These are phyloP conservation scores for Apeira syringaria DNA, from an alignment of 2,888 invertebrate genomes.

Conservation along the genomic window DNA sequence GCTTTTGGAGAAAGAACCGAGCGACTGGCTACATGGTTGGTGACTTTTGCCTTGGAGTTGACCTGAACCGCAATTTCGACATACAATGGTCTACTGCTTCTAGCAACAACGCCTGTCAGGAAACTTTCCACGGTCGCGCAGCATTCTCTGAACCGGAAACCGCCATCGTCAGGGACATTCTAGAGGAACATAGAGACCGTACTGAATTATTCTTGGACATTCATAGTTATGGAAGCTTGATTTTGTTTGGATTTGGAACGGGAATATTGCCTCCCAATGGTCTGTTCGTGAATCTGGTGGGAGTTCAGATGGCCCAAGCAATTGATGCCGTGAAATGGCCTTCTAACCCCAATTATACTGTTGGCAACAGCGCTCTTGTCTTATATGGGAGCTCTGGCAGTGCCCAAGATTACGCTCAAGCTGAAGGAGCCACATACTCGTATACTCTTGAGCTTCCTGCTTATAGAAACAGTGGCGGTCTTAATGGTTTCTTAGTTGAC, in stretches of 20 bases:
- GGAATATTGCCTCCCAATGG: constrained; percentile 68
- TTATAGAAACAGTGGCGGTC: constrained; percentile 46
- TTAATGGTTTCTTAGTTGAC: constrained; percentile 80
- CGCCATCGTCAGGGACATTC: constrained; percentile 77
- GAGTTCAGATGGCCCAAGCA: constrained; percentile 56
- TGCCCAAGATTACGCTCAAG: constrained; percentile 85
- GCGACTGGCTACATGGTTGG: constrained; percentile 40
- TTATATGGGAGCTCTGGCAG: constrained; percentile 85
- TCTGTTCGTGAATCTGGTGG: constrained; percentile 56
- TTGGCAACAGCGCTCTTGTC: constrained; percentile 74
- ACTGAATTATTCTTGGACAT: constrained; percentile 87
- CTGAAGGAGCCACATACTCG: constrained; percentile 71
- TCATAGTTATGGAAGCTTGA: constrained; percentile 88
- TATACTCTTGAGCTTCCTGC: constrained; percentile 86
- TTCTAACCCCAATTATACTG: constrained; percentile 63
- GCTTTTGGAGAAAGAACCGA: constrained; percentile 87
- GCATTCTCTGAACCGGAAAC: constrained; percentile 88
- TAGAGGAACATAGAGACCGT: constrained; percentile 67
- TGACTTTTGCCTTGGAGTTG: constrained; percentile 84
- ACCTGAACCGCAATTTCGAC: constrained; percentile 90
- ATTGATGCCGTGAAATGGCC: constrained; percentile 64
- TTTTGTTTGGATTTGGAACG: constrained; percentile 60
- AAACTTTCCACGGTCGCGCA: constrained; percentile 83
- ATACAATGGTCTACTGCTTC: constrained; percentile 84
- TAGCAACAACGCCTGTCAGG: constrained; percentile 77